Evolutionary conservation across 2,888 invertebrate genomes (phyloP).

Genomic region (Halocaridina rubra): DNA sequence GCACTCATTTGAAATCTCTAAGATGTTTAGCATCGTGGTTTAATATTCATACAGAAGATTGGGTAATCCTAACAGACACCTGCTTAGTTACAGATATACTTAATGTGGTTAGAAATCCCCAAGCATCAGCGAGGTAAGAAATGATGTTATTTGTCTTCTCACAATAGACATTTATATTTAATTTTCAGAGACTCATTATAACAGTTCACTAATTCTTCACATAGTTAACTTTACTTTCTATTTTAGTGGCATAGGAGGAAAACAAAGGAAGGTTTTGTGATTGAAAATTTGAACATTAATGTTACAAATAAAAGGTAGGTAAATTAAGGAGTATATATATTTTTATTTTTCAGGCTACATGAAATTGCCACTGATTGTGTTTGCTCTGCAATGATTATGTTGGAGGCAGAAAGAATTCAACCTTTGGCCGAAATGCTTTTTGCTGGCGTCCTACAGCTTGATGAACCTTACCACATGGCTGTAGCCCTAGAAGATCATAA

Average conservation of each 20-base stretch:
- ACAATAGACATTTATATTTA: no score
- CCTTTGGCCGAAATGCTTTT: constrained; percentile 84
- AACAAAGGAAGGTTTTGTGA: no score
- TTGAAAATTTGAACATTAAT: no score
- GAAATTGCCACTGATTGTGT: constrained; percentile 92
- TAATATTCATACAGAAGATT: constrained; percentile 79
- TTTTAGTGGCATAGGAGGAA: no score
- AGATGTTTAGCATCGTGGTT: constrained; percentile 94
- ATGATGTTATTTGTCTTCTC: neutral
- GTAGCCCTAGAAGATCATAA: constrained; percentile 94
- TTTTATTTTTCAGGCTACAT: constrained; percentile 74
- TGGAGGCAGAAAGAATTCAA: constrained; percentile 77
- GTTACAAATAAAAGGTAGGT: no score
- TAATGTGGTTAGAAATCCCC: constrained; percentile 67
- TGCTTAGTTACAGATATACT: constrained; percentile 56
- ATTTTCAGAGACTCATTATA: no score
- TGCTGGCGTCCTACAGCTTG: constrained; percentile 82
- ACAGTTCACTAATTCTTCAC: no score
- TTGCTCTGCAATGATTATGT: constrained; percentile 84
- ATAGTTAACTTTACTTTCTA: no score
- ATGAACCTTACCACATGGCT: constrained; percentile 88
- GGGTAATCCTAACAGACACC: constrained; percentile 58
- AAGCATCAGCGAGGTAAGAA: constrained; percentile 68
- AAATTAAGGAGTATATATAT: no score
- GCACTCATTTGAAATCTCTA: constrained; percentile 80